Evolutionary conservation across 2,113 vertebrate genomes (phyloP), one percentile per base, ranked within the genome.

Genomic region (Tichodroma muraria): DNA sequence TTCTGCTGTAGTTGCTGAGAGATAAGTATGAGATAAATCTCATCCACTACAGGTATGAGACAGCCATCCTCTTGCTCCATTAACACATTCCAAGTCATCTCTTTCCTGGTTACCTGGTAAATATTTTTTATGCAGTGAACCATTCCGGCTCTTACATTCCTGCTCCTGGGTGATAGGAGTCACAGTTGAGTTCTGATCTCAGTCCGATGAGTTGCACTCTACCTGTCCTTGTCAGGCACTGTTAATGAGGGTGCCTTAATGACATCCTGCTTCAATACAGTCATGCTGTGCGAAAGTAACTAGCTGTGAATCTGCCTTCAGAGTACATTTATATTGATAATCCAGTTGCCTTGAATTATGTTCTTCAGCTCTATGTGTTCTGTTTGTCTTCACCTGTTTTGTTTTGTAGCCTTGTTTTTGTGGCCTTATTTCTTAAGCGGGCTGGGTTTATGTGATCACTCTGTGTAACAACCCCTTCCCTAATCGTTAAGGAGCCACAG

Each of bases 241-340:
- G 61, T 52, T 95, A 88, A 92, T 86, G 77, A 90, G 56, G 12
- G 44, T 56, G 52, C 35, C 65, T 92, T 96, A 93, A 94, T 93
- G 88, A 71, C 80, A 84, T 63, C 47, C 86, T n/a, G 60, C 90
- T 94, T 86, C 93, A 65, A 84, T 85, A 71, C 20, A 79, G 83
- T 85, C 84, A 87, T 53, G 59, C 49, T 81, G 31, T 76, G 37
- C 82, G 76, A 61, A 15, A 82, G 70, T 38, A 94, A n/a, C 53
- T 93, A 76, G 65, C 81, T 47, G 59, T 64, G 84, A 88, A 80
- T 89, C 79, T 94, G 50, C 87, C 85, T 94, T 87, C 42, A 65
- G 54, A 69, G 68, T 65, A 91, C 84, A 88, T 96, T 91, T 93
- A 63, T 94, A 94, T 45, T 93, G 86, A 90, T 90, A 92, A 85